Base-by-base conservation (phyloP, 92 coral and sea anemone species). In the Epizoanthus illoricatus region DNA sequence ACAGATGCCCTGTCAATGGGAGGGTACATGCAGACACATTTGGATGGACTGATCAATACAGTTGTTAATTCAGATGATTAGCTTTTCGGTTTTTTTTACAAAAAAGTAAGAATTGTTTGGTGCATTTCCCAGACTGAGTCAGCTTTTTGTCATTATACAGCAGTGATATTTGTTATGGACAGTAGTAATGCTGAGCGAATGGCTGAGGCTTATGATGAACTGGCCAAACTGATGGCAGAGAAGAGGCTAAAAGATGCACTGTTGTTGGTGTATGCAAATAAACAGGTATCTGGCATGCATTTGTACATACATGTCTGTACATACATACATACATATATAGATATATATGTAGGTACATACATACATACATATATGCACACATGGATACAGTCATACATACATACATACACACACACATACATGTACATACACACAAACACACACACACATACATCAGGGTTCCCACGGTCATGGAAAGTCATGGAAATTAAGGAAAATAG, bases 181-280 rank as follows among this genome's bases (percentile, higher is more conserved):
- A 96, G 99, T 79, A 88, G 86, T 65, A 96, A 91, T 71, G 81
- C 75, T 10, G 99, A 96, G 72, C 96, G 99, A 2, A 87, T 96
- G 85, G 84, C 92, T 10, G 99, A 93, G 73, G 91, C 99, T 8
- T 98, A 96, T 74, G 98, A 94, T 60, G 99, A 96, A 74, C 89
- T 96, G 19, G 95, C 95, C 56, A 96, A 93, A 74, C 85, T 96
- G n/a, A 91, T 96, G 99, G 92, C 99, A 16, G 99, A 96, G 80
- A 96, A 96, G 81, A 85, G 99, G 61, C 86, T 96, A 4, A 90
- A 93, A 64, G 99, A 96, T 83, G 99, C 98, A 24, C 84, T 96
- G 65, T 60, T 96, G 42, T 76, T 96, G 80, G 92, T 96, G 52
- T 91, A 89, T 80, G 99, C 99, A 10, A 96, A 96, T 87, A 96